Evolutionary conservation across 2,113 vertebrate genomes (phyloP).

Genomic region (Microcebus jonahi): DNA sequence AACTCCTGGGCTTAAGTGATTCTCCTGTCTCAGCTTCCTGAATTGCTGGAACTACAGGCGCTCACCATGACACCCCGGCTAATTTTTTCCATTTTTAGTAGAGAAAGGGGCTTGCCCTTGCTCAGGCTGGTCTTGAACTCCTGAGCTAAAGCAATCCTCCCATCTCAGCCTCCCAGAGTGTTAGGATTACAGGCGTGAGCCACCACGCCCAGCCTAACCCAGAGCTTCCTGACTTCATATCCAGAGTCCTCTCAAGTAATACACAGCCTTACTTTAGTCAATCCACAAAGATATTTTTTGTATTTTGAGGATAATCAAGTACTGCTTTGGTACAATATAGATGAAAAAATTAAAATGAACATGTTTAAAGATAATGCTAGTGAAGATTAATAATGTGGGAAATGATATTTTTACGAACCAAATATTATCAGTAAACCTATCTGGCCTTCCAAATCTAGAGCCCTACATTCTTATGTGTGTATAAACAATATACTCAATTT

Average conservation of each 20-base stretch:
- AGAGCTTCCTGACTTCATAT: background rate
- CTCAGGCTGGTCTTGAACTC: no score
- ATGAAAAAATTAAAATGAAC: constrained; percentile 21
- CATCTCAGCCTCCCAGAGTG: no score
- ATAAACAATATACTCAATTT: background rate
- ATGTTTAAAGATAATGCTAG: constrained; percentile 20
- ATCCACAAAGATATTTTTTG: background rate
- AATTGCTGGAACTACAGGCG: no score
- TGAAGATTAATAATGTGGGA: background rate
- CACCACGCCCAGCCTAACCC: background rate
- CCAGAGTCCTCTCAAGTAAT: background rate
- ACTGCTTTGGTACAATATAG: background rate
- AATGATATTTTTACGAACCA: constrained; percentile 17
- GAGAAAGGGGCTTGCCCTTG: no score
- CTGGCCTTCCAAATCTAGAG: background rate
- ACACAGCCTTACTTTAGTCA: background rate
- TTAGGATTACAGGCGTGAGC: no score
- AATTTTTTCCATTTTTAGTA: no score
- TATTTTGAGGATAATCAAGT: constrained; percentile 12
- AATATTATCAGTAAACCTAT: background rate
- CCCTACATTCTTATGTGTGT: background rate
- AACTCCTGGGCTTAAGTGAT: no score
- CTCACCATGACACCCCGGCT: no score
- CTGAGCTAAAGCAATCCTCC: no score
- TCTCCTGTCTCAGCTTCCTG: no score